phyloP scores from a whole-genome alignment of 1,140 invertebrate genomes.

The Tribolium castaneum region DNA sequence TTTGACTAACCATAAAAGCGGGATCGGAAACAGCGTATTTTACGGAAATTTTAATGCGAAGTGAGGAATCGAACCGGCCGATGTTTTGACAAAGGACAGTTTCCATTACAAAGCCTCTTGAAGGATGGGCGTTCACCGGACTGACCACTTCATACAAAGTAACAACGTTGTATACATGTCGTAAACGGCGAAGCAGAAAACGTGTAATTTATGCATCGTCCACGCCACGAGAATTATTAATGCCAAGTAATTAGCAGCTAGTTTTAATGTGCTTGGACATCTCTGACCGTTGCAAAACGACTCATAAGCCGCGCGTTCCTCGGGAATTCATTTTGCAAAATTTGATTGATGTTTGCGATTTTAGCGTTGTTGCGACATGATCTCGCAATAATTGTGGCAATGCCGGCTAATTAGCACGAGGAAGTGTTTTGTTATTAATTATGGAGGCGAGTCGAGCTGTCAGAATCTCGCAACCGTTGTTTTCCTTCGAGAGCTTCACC shows the following conservation, averaged over 20 bases:
- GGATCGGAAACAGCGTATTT: too few relatives aligned
- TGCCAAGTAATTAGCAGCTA: conserved; percentile 28
- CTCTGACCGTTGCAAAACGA: conserved; percentile 5
- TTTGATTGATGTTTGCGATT: background rate
- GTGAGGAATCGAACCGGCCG: background rate
- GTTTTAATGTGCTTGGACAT: conserved; percentile 34
- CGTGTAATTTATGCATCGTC: conserved; percentile 25
- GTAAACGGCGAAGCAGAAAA: conserved; percentile 15
- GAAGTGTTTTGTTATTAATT: conserved; percentile 21
- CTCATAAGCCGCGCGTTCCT: conserved; percentile 11
- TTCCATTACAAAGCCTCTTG: background rate
- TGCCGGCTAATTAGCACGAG: conserved; percentile 13
- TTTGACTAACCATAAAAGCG: background rate
- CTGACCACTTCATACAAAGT: conserved; percentile 17
- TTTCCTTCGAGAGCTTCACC: background rate
- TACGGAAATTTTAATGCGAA: background rate
- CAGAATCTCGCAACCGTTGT: conserved; percentile 1
- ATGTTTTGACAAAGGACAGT: conserved; percentile 9
- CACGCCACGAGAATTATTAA: conserved; percentile 23
- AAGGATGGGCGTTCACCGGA: background rate
- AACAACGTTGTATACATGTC: conserved; percentile 15
- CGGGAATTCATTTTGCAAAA: conserved; percentile 6
- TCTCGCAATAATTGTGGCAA: conserved; percentile 3
- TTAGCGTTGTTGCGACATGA: conserved; percentile 6
- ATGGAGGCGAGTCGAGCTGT: background rate